Conservation (phyloP, 1,140 invertebrate species). For the Daktulosphaira vitifoliae region DNA sequence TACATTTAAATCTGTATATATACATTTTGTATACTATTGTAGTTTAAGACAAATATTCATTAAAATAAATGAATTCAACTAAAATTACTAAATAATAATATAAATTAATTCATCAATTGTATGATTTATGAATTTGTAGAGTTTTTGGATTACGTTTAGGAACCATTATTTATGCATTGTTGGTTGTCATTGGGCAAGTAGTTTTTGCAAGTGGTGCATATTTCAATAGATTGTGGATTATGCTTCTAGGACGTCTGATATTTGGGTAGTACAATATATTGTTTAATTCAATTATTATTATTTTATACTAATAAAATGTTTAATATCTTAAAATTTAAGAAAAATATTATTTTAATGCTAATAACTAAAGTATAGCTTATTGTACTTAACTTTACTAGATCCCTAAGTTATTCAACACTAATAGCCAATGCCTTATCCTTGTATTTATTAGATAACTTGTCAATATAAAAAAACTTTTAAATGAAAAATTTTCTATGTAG, state of each 20-base stretch:
- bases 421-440: too few relatives aligned
- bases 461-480: too few relatives aligned
- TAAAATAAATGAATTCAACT: too few relatives aligned
- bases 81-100: not conserved
- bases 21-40: not conserved
- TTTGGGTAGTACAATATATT: too few relatives aligned
- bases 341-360: not conserved
- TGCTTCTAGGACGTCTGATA: constrained; percentile 89
- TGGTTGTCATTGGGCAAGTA: constrained; percentile 75
- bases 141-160: constrained; percentile 90
- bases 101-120: too few relatives aligned
- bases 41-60: too few relatives aligned
- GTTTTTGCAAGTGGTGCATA: constrained; percentile 82
- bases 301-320: not conserved
- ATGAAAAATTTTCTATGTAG: too few relatives aligned
- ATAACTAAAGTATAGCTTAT: not conserved
- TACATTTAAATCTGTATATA: not conserved
- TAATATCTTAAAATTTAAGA: not conserved
- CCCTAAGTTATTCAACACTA: too few relatives aligned
- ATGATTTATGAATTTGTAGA: too few relatives aligned
- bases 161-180: constrained; percentile 77
- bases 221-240: constrained; percentile 73
- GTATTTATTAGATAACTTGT: too few relatives aligned
- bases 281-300: too few relatives aligned
- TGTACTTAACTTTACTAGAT: too few relatives aligned